Percentiles rank a stretch among this genome's conserved stretches.
These are phyloP conservation scores for Pica pica DNA, from an alignment of 2,113 vertebrate genomes.

Conservation along the genomic window DNA sequence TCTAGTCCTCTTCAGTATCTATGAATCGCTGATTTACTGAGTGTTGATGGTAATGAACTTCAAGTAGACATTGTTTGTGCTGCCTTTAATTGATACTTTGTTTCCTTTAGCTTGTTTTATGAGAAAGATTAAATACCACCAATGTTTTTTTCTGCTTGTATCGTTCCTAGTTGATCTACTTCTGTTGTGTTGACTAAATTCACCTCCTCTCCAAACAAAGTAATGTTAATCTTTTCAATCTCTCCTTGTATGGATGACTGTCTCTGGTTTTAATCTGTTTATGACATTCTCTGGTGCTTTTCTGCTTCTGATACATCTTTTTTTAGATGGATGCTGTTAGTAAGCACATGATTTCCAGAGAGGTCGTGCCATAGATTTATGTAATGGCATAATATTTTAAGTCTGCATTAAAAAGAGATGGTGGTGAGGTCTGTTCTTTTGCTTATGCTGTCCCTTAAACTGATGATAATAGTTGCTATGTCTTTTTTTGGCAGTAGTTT, in stretches of 20 bases:
- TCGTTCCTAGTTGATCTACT: neutral
- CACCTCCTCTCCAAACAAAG: neutral
- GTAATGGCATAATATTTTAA: neutral
- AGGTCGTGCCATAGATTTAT: neutral
- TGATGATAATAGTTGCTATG: neutral
- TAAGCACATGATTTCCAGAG: neutral
- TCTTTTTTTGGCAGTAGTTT: neutral
- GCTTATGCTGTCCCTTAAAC: neutral
- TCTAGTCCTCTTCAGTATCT: neutral
- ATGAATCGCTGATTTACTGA: neutral
- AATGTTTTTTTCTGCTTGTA: neutral
- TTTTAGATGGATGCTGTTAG: constrained; percentile 19
- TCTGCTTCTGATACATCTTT: constrained; percentile 1
- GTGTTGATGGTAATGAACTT: neutral
- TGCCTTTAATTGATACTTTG: neutral
- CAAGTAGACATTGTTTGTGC: neutral
- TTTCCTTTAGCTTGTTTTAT: neutral
- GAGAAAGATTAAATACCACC: neutral
- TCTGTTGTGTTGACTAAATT: neutral
- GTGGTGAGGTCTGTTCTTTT: neutral
- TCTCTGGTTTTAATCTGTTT: constrained; percentile 38
- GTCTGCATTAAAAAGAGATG: neutral
- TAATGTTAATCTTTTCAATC: constrained; percentile 47
- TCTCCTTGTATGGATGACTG: neutral
- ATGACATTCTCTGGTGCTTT: constrained; percentile 4